Percentiles rank a stretch among this genome's conserved stretches.
Evolutionary conservation across 2,888 invertebrate genomes (phyloP).

Genomic region (Metacarcinus magister): DNA sequence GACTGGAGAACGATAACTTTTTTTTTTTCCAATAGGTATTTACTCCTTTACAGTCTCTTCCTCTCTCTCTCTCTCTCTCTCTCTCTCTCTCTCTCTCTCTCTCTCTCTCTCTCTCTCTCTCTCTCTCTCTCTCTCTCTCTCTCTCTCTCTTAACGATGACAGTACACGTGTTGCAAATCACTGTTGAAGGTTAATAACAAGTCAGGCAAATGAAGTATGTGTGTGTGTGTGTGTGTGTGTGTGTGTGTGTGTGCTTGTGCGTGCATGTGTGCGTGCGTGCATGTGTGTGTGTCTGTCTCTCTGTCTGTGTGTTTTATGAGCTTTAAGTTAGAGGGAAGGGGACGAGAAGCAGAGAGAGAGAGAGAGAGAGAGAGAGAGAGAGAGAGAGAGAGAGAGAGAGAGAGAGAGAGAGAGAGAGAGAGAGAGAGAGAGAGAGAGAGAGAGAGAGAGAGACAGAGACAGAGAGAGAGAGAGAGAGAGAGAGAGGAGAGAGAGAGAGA

Average conservation of each 20-base stretch:
- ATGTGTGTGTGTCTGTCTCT: slow-evolving; percentile 52
- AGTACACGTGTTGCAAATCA: not conserved
- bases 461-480: too few species aligned
- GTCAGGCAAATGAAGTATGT: not conserved
- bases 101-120: slow-evolving; percentile 26
- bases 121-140: slow-evolving; percentile 26
- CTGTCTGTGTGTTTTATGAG: slow-evolving; percentile 48
- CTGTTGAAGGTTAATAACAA: not conserved
- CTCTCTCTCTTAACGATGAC: not conserved
- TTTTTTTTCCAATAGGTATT: not conserved
- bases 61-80: not conserved
- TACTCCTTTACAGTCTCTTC: too few species aligned
- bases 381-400: too few species aligned
- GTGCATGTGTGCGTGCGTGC: slow-evolving; percentile 26
- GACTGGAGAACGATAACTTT: not conserved
- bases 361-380: not conserved
- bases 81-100: slow-evolving; percentile 10
- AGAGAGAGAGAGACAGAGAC: too few species aligned
- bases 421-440: too few species aligned
- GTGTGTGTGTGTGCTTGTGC: slow-evolving; percentile 13
- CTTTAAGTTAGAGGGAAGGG: not conserved
- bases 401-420: too few species aligned
- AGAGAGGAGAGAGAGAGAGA: too few species aligned
- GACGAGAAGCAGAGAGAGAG: not conserved
- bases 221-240: slow-evolving; percentile 26